Conservation (phyloP, 2,888 invertebrate genomes). For the Muschampia plurimacula region DNA sequence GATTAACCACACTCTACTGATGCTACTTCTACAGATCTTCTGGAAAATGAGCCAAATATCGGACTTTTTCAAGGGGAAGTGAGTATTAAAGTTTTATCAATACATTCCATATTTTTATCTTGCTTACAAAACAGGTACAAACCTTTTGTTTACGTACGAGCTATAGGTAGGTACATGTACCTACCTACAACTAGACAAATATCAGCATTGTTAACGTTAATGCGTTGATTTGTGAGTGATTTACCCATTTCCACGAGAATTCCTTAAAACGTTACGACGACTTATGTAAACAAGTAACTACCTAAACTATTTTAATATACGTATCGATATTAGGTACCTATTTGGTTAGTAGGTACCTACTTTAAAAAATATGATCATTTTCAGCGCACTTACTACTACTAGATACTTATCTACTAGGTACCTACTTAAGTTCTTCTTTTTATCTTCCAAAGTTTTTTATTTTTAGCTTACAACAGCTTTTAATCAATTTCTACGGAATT, state of each 20-base stretch:
- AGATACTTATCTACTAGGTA: no score
- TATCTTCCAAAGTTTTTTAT: no score
- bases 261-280: not conserved
- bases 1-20: slow-evolving; percentile 78
- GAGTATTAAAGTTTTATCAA: slow-evolving; percentile 54
- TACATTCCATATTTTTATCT: slow-evolving; percentile 21
- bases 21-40: slow-evolving; percentile 79
- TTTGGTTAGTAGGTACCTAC: no score
- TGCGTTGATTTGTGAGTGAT: slow-evolving; percentile 7
- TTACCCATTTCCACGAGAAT: not conserved
- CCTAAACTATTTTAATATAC: no score
- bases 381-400: no score
- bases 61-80: slow-evolving; percentile 78
- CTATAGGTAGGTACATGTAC: not conserved
- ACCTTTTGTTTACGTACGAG: not conserved
- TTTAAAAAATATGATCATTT: no score
- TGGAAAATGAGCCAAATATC: slow-evolving; percentile 83
- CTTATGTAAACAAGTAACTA: no score
- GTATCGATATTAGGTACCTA: no score
- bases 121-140: not conserved
- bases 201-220: not conserved
- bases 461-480: no score
- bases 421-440: no score
- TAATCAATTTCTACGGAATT: no score
- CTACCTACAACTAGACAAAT: slow-evolving; percentile 10